phyloP scores from a whole-genome alignment of 2,797 vertebrate species.

The Etheostoma perlongum region DNA sequence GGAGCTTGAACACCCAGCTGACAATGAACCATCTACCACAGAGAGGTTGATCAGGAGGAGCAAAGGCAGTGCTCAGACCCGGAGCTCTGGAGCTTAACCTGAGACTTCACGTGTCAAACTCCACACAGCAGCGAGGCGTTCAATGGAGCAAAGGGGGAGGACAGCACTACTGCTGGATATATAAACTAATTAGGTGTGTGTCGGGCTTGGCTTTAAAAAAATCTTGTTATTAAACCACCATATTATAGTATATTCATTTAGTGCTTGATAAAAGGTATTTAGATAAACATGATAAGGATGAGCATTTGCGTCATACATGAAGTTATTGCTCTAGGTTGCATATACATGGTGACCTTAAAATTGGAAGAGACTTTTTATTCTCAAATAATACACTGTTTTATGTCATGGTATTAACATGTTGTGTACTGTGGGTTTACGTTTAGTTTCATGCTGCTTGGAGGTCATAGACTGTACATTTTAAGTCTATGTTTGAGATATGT shows the following conservation, averaged over 20 bases:
- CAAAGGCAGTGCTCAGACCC: constrained; percentile 46
- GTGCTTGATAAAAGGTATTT: not conserved
- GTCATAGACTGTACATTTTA: too few relatives aligned
- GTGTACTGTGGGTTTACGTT: not conserved
- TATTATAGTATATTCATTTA: not conserved
- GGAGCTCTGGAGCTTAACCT: constrained; percentile 62
- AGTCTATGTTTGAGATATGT: too few relatives aligned
- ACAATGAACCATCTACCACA: constrained; percentile 71
- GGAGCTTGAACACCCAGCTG: constrained; percentile 80
- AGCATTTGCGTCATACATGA: not conserved
- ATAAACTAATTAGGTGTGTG: constrained; percentile 35
- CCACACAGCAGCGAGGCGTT: constrained; percentile 17
- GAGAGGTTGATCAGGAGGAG: constrained; percentile 66
- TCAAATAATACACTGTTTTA: not conserved
- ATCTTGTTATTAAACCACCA: not conserved
- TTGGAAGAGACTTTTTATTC: not conserved
- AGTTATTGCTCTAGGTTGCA: not conserved
- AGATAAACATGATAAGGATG: not conserved
- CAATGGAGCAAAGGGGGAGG: constrained; percentile 35
- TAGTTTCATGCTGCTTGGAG: too few relatives aligned
- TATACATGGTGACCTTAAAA: not conserved
- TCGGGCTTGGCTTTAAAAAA: constrained; percentile 2
- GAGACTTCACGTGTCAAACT: constrained; percentile 56
- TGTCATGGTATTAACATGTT: not conserved
- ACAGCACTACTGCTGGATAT: constrained; percentile 13